A percentile compares a stretch with the other conserved stretches of the same genome.
Conservation (phyloP, 2,888 invertebrate genomes). For the Selenia dentaria region DNA sequence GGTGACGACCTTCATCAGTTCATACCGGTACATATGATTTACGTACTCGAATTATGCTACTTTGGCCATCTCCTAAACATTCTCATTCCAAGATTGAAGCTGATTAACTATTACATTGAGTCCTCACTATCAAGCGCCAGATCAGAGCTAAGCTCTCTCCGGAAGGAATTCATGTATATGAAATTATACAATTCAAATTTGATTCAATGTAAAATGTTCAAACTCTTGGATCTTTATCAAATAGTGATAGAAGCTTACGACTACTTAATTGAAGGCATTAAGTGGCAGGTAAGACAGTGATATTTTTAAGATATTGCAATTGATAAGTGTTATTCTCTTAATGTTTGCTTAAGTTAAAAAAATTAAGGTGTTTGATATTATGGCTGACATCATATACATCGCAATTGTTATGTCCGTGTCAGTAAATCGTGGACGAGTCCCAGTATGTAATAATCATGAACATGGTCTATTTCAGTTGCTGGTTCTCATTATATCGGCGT, state of each 20-base stretch:
- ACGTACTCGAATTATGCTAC: slow-evolving; percentile 50
- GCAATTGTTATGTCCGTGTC: too few relatives aligned
- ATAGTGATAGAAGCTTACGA: slow-evolving; percentile 52
- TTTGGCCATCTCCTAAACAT: slow-evolving; percentile 58
- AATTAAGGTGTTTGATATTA: too few relatives aligned
- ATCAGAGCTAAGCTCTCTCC: slow-evolving; percentile 34
- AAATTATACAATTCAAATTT: slow-evolving; percentile 20
- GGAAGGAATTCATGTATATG: too few relatives aligned
- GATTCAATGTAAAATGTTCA: too few relatives aligned
- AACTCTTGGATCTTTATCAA: slow-evolving; percentile 59
- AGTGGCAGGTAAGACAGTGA: slow-evolving; percentile 38
- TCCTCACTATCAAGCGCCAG: slow-evolving; percentile 40
- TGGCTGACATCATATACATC: too few relatives aligned
- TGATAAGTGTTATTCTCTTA: too few relatives aligned
- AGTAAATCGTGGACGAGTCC: too few relatives aligned
- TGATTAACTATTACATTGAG: slow-evolving; percentile 57
- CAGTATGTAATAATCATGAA: too few relatives aligned
- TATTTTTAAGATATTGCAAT: slow-evolving; percentile 59
- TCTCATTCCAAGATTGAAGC: slow-evolving; percentile 49
- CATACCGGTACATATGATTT: slow-evolving; percentile 38
- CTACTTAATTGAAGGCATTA: too few relatives aligned
- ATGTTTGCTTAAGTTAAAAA: too few relatives aligned
- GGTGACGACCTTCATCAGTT: slow-evolving; percentile 15
- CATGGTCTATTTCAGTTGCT: slow-evolving; percentile 50
- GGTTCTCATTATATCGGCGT: slow-evolving; percentile 49